Conservation (phyloP, 2,797 vertebrate genomes). For the Anguilla anguilla region DNA sequence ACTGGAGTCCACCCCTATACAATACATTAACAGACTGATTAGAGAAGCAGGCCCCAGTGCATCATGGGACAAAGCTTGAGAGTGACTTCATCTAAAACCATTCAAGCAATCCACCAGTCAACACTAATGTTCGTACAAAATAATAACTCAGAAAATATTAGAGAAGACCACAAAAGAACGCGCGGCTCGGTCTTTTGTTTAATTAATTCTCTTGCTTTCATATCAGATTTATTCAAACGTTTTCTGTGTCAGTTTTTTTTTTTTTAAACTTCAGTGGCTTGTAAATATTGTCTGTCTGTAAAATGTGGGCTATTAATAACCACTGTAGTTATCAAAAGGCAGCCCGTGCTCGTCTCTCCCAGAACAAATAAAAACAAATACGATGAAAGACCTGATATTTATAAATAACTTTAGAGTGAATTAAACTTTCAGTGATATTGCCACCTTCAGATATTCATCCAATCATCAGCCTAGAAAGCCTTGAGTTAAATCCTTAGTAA, state of each 20-base stretch:
- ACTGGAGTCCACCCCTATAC: not conserved
- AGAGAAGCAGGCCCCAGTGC: not conserved
- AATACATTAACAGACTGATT: not conserved
- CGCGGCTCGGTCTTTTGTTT: not conserved
- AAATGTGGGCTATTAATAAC: conserved; percentile 5
- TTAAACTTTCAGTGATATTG: not conserved
- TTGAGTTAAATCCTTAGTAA: not conserved
- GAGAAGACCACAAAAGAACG: not conserved
- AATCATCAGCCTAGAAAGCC: not conserved
- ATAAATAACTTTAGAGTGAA: not conserved
- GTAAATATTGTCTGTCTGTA: not conserved
- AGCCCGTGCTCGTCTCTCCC: not conserved
- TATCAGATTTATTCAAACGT: not conserved
- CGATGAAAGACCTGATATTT: not conserved
- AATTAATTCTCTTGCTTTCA: not conserved
- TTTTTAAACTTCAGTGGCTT: not conserved
- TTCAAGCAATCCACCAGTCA: not conserved
- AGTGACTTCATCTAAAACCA: not conserved
- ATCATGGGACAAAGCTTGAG: not conserved
- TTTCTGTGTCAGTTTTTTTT: not conserved
- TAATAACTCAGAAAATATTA: not conserved
- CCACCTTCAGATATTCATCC: not conserved
- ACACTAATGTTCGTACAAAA: not conserved
- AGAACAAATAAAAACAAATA: not conserved
- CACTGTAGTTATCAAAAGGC: not conserved